A percentile compares a stretch with the other conserved stretches of the same genome.
phyloP scores from a whole-genome alignment of 2,888 invertebrate genomes.

The Teinopalpus imperialis region DNA sequence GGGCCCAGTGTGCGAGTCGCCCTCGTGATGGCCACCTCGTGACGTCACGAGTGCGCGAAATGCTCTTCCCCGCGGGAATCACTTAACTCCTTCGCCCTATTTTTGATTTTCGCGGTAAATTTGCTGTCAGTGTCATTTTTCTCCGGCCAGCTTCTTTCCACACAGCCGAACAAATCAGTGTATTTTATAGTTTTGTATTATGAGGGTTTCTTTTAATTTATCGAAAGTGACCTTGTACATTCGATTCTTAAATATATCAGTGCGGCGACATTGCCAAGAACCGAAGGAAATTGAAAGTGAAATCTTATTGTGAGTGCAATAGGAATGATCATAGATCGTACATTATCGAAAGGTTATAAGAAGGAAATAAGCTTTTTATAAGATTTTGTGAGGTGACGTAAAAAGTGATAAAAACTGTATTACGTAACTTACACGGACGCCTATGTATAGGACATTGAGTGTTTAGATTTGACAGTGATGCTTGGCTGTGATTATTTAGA shows the following conservation, averaged over 20 bases:
- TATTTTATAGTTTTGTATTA: constrained; percentile 2
- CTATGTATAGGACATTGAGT: not conserved
- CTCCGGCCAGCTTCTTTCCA: constrained; percentile 28
- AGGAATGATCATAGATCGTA: constrained; percentile 1
- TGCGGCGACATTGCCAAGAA: constrained; percentile 23
- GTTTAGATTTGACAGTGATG: not conserved
- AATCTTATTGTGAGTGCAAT: constrained; percentile 21
- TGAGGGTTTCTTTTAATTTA: constrained; percentile 10
- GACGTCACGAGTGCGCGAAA: constrained; percentile 45
- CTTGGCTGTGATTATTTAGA: too few species aligned
- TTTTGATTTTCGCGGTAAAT: constrained; percentile 26
- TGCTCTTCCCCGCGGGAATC: constrained; percentile 54
- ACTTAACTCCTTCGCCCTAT: constrained; percentile 36
- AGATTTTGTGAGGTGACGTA: constrained; percentile 11
- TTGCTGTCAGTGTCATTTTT: constrained; percentile 27
- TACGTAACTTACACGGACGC: constrained; percentile 5
- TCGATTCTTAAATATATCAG: constrained; percentile 21
- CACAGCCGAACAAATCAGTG: not conserved
- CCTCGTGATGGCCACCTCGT: constrained; percentile 39
- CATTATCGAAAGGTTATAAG: not conserved
- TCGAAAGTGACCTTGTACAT: constrained; percentile 23
- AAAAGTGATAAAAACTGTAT: constrained; percentile 3
- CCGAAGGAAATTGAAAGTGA: constrained; percentile 22
- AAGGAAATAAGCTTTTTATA: not conserved
- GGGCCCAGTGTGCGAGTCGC: constrained; percentile 43